Base-by-base conservation (phyloP, 2,113 vertebrate species). In the Recurvirostra avosetta region DNA sequence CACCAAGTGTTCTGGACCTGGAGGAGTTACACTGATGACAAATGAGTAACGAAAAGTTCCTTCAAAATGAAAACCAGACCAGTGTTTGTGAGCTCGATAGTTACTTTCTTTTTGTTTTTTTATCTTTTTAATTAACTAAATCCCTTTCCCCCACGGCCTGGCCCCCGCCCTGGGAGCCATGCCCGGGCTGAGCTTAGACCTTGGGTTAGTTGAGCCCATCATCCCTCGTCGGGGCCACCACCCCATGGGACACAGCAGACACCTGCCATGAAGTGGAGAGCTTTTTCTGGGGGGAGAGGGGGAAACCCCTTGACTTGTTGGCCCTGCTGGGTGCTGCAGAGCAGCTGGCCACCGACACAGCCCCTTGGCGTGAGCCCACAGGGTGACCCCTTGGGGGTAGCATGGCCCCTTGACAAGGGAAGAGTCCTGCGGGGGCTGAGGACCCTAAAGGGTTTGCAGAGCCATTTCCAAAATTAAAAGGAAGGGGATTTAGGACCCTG, bases 51-150 rank as follows among this genome's bases (percentile, higher is more conserved):
- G 45, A 38, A 80, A 88, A 80, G 75, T 86, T 94, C 72, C 47
- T 58, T 73, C n/a, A 21, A 77, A 92, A 94, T 80, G 67, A 91
- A 90, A 96, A 80, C 40, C 88, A 94, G 86, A 88, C 13, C 45
- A 1, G 0, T 70, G 68, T 15, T 1, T 8, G 55, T 94, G 75
- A 52, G 27, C 23, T 79, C 4, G 38, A 49, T 4, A 16, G 20
- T 12, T 73, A 25, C 5, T 70, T 88, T 56, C 2, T n/a, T 50
- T 19, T 29, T 5, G 50, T 25, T 8, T 29, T 71, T 13, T 61
- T 49, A 68, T 5, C 6, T 66, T 7, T 77, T 55, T n/a, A 47
- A 34, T 78, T 52, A 72, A 36, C 18, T 63, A 75, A 82, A 92
- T 81, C 47, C 25, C 29, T 81, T 87, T 75, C 9, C 87, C 66